Percentiles rank a stretch among this genome's conserved stretches.
Conservation (phyloP, 2,113 vertebrate genomes). For the Scolopax mira region DNA sequence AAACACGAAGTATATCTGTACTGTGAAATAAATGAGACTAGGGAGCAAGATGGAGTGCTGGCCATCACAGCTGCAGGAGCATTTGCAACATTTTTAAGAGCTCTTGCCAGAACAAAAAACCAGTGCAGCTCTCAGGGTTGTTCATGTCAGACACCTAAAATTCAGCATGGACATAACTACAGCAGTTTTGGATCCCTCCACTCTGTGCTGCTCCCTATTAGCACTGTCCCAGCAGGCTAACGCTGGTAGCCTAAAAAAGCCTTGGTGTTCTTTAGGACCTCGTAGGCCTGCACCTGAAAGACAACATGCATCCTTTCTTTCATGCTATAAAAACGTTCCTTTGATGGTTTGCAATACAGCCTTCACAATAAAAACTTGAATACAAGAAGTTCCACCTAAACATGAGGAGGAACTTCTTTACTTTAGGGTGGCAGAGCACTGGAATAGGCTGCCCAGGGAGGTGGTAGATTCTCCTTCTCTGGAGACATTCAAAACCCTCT, state of each 20-base stretch:
- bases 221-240: not conserved
- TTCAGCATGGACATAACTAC: not conserved
- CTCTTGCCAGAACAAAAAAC: not conserved
- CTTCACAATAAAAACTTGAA: not conserved
- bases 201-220: not conserved
- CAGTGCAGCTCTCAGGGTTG: not conserved
- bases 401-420: too few species aligned
- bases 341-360: not conserved
- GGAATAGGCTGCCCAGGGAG: too few species aligned
- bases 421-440: too few species aligned
- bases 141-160: not conserved
- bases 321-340: not conserved
- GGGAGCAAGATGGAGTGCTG: not conserved
- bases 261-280: not conserved
- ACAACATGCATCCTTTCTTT: not conserved
- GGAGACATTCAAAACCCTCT: too few species aligned
- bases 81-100: not conserved
- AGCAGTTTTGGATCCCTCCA: not conserved
- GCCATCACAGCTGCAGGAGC: rapidly evolving
- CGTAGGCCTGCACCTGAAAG: not conserved
- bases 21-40: not conserved
- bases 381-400: too few species aligned
- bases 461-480: too few species aligned
- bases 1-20: not conserved
- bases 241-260: not conserved